phyloP scores from a whole-genome alignment of 2,797 vertebrate genomes.

The Psittacula echo region DNA sequence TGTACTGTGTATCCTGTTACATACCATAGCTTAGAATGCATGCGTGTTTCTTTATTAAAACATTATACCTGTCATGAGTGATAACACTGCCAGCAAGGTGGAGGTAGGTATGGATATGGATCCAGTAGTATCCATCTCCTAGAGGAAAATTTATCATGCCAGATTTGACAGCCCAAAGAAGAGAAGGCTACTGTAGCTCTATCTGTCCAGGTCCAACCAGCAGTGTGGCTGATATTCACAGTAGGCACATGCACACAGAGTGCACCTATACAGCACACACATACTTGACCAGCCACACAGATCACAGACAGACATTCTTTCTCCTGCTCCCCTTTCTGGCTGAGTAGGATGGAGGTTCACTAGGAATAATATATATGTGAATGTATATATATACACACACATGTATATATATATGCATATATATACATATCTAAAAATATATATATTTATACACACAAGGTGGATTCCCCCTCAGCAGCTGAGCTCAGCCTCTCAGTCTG shows the following conservation, averaged over 20 bases:
- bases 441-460: not conserved
- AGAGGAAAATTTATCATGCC: not conserved
- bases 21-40: not conserved
- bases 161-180: not conserved
- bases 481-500: not conserved
- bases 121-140: not conserved
- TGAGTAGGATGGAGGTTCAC: not conserved
- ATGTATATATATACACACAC: no score
- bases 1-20: not conserved
- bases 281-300: not conserved
- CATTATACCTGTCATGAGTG: not conserved
- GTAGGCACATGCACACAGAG: fast-evolving
- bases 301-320: not conserved
- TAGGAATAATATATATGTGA: not conserved
- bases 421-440: no score
- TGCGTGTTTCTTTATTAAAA: not conserved
- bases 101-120: not conserved
- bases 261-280: fast-evolving
- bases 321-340: not conserved
- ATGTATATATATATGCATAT: not conserved
- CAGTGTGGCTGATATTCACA: not conserved
- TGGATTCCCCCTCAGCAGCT: not conserved
- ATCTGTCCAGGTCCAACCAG: not conserved
- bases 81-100: not conserved
- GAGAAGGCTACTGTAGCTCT: not conserved